phyloP scores from a whole-genome alignment of 2,888 invertebrate species.

The Cryptops parisi region DNA sequence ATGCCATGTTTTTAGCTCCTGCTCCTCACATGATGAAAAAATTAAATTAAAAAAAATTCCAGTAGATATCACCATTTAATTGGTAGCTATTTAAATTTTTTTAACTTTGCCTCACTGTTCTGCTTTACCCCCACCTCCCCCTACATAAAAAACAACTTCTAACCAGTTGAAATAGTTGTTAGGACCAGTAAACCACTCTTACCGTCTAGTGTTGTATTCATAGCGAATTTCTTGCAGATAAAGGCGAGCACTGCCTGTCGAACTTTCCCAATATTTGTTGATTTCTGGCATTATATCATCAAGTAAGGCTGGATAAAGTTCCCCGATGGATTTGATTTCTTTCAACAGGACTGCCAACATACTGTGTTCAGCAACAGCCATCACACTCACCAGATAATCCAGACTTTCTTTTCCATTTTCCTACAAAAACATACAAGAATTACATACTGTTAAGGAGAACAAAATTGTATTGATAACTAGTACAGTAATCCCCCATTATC shows the following conservation, averaged over 20 bases:
- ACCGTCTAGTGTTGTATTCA: slow-evolving; percentile 23
- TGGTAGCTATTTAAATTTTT: too few relatives aligned
- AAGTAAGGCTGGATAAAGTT: slow-evolving; percentile 63
- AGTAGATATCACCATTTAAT: too few relatives aligned
- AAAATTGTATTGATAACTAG: too few relatives aligned
- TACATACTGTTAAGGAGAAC: background rate
- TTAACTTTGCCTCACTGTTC: too few relatives aligned
- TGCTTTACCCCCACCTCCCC: too few relatives aligned
- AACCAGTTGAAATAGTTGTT: too few relatives aligned
- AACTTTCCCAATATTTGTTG: slow-evolving; percentile 40
- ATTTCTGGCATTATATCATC: slow-evolving; percentile 63
- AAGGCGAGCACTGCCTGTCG: slow-evolving; percentile 29
- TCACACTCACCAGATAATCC: slow-evolving; percentile 61
- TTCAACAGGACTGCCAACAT: slow-evolving; percentile 59
- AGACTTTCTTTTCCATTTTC: slow-evolving; percentile 65
- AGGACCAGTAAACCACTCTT: too few relatives aligned
- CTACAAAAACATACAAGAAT: slow-evolving; percentile 33
- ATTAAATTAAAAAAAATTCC: too few relatives aligned
- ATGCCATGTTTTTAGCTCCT: too few relatives aligned
- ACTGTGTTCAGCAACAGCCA: slow-evolving; percentile 53
- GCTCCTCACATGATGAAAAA: too few relatives aligned
- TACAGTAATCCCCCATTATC: too few relatives aligned
- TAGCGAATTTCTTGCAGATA: slow-evolving; percentile 34
- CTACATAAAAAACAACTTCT: too few relatives aligned
- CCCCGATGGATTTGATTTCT: slow-evolving; percentile 65